Evolutionary conservation across 2,113 vertebrate species (phyloP).

Genomic region (Lampris incognitus): DNA sequence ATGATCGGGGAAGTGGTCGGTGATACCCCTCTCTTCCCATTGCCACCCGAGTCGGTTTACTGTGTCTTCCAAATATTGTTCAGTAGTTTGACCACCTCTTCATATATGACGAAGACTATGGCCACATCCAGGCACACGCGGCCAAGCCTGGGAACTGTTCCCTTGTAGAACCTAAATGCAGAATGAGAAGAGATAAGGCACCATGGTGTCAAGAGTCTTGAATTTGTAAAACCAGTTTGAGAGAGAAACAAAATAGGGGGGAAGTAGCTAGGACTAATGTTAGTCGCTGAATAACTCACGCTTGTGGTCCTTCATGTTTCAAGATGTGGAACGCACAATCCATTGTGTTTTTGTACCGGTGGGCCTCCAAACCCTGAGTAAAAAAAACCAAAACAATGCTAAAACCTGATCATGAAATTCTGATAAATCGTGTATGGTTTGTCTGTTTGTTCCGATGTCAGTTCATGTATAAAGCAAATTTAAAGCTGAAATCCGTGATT

Average conservation of each 20-base stretch:
- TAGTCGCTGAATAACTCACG: slow-evolving; percentile 72
- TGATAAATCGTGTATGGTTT: too few species aligned
- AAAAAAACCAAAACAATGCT: neutral
- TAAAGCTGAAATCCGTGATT: too few species aligned
- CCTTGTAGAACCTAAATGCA: slow-evolving; percentile 82
- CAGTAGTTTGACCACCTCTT: slow-evolving; percentile 82
- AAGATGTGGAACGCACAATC: slow-evolving; percentile 88
- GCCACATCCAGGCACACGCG: slow-evolving; percentile 81
- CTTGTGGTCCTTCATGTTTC: slow-evolving; percentile 83
- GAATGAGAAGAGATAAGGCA: neutral
- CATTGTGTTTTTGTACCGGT: slow-evolving; percentile 84
- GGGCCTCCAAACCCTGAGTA: slow-evolving; percentile 83
- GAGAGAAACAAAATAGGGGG: too few species aligned
- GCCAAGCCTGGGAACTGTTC: slow-evolving; percentile 77
- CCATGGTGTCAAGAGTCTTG: neutral
- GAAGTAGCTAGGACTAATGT: neutral
- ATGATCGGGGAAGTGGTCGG: slow-evolving; percentile 50
- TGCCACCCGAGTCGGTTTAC: slow-evolving; percentile 43
- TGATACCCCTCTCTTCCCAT: slow-evolving; percentile 50
- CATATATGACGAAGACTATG: slow-evolving; percentile 82
- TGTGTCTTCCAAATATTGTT: slow-evolving; percentile 82
- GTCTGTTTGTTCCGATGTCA: too few species aligned
- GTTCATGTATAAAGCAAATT: too few species aligned
- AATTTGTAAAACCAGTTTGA: neutral
- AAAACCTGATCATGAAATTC: neutral